A percentile compares a stretch with the other conserved stretches of the same genome.
phyloP scores from a whole-genome alignment of 2,888 invertebrate species.

The Caenorhabditis virilis region DNA sequence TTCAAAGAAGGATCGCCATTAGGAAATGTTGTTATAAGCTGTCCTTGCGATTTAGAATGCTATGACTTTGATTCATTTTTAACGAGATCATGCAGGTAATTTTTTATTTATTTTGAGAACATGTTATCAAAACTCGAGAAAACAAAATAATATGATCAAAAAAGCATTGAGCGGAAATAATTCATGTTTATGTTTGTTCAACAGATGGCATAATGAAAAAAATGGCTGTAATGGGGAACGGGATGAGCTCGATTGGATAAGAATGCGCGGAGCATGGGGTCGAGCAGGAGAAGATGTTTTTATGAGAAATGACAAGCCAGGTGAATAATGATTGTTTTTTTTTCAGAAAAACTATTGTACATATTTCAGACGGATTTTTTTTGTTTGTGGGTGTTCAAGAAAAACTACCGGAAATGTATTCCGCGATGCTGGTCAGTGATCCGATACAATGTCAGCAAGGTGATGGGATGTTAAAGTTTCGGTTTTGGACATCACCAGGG shows the following conservation, averaged over 20 bases:
- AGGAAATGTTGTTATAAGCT: conserved; percentile 51
- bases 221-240: conserved; percentile 42
- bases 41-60: conserved; percentile 59
- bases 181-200: neutral
- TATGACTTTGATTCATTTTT: conserved; percentile 58
- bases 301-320: conserved; percentile 47
- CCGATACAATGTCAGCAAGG: conserved; percentile 62
- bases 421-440: conserved; percentile 59
- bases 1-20: conserved; percentile 56
- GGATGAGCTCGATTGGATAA: conserved; percentile 57
- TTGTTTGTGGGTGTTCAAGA: conserved; percentile 51
- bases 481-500: conserved; percentile 59
- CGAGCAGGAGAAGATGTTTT: conserved; percentile 47
- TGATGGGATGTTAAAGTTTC: conserved; percentile 54
- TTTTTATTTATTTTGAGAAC: neutral
- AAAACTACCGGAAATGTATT: conserved; percentile 41
- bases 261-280: conserved; percentile 58
- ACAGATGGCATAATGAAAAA: conserved; percentile 58
- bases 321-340: conserved; percentile 7
- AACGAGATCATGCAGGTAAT: conserved; percentile 49
- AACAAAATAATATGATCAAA: too few species aligned
- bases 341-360: neutral
- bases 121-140: neutral
- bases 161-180: neutral
- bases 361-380: conserved; percentile 51